Base-by-base conservation (phyloP, 1,140 invertebrate species). In the Bilobella aurantiaca region DNA sequence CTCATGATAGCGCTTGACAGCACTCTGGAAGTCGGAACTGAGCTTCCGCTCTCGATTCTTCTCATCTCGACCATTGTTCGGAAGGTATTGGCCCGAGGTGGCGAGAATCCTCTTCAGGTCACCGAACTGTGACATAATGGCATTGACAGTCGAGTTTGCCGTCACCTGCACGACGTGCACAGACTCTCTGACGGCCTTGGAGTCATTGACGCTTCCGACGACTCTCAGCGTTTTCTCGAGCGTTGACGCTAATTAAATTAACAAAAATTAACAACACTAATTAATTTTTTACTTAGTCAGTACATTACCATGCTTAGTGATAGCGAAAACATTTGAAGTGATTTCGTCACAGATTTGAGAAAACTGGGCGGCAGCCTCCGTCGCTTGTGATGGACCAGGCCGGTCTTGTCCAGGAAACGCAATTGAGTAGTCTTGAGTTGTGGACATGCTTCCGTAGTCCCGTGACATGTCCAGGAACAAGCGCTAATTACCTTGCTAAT, bases 1-100 rank as follows among this genome's bases (percentile, higher is more conserved):
- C 18, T 80, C 77, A 49, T 86, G 85, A 74, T 92, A 94, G 75
- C 84, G 86, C 53, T 86, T 83, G 0, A 93, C 79, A 12, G 88
- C 85, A 72, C 87, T 86, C 69, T 85, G 85, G 75, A 92, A 93
- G 69, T 89, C 87, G 72, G 84, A 84, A 3, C 85, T 89, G 0
- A 94, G 79, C 76, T 88, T 85, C 70, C 90, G 89, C 49, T 89
- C 82, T 78, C 92, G 88, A 67, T 93, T 79, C 74, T 88, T 89
- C 73, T 88, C 63, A 87, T 83, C 74, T 90, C 87, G 74, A 89
- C 86, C 1, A 81, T 81, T 57, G 82, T 77, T 62, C 85, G 84
- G 8, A 87, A 77, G 30, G 81, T 80, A 1, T 1, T 49, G 62
- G 28, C n/a, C n/a, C n/a, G 59, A 32, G 25, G 37, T 27, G 18